phyloP scores from a whole-genome alignment of 2,113 vertebrate species.

The Dasypus novemcinctus region DNA sequence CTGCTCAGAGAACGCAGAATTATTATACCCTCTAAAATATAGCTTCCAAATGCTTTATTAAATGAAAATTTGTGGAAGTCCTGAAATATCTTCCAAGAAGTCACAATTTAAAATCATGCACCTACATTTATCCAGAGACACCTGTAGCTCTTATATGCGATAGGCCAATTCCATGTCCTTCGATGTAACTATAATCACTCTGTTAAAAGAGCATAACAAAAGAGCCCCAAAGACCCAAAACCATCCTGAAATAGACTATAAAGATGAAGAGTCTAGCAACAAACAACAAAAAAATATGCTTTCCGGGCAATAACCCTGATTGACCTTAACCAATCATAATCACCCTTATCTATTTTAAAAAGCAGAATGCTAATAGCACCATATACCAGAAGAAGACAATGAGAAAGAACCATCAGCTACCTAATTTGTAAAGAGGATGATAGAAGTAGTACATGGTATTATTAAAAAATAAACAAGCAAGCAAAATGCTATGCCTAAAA shows the following conservation, averaged over 20 bases:
- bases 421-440: neutral
- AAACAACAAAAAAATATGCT: conserved; percentile 71
- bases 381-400: neutral
- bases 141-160: neutral
- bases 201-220: neutral
- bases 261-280: conserved; percentile 36
- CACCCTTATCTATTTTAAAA: conserved; percentile 32
- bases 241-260: conserved; percentile 1
- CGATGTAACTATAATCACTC: neutral
- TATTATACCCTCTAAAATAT: neutral
- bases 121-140: neutral
- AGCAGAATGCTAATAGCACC: neutral
- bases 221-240: neutral
- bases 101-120: neutral
- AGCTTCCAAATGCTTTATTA: neutral
- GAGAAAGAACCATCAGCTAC: neutral
- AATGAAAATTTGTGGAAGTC: neutral
- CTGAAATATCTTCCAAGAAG: neutral
- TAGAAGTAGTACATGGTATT: neutral
- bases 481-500: neutral
- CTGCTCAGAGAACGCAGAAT: neutral
- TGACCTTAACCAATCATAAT: conserved; percentile 30
- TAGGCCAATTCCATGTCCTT: neutral
- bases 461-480: neutral
- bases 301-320: conserved; percentile 22